These are phyloP conservation scores for Tigriopus californicus DNA, from an alignment of 2,888 invertebrate genomes.

Conservation along the genomic window DNA sequence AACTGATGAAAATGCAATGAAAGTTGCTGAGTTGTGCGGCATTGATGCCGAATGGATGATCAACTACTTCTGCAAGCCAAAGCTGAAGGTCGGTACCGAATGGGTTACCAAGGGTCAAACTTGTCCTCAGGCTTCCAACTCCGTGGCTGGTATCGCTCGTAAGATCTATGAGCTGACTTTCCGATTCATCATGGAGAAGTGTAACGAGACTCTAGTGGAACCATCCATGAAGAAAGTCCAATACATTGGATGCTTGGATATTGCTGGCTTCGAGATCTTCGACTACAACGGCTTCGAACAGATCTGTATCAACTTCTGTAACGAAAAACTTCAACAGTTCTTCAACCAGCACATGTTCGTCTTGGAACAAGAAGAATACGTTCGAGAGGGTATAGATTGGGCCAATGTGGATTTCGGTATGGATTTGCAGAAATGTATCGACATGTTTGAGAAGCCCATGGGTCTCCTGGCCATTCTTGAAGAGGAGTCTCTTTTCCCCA, in stretches of 20 bases:
- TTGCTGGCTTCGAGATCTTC: slow-evolving; percentile 41
- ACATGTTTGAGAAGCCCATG: slow-evolving; percentile 87
- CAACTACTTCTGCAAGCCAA: slow-evolving; percentile 29
- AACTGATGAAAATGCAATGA: slow-evolving; percentile 4
- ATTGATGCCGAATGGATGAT: slow-evolving; percentile 20
- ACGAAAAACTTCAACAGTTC: slow-evolving; percentile 38
- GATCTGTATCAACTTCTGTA: slow-evolving; percentile 38
- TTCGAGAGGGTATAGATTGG: slow-evolving; percentile 37
- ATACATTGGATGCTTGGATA: slow-evolving; percentile 39
- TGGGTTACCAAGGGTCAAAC: slow-evolving; percentile 32
- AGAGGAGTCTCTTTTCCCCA: slow-evolving; percentile 99
- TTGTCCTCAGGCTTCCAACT: slow-evolving; percentile 15
- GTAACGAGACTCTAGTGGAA: slow-evolving; percentile 61
- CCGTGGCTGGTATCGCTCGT: slow-evolving; percentile 15
- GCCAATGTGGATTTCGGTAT: slow-evolving; percentile 39
- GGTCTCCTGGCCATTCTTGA: slow-evolving; percentile 99
- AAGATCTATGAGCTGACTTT: slow-evolving; percentile 13
- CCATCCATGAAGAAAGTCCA: slow-evolving; percentile 83
- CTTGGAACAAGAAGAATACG: slow-evolving; percentile 39
- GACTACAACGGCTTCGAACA: slow-evolving; percentile 44
- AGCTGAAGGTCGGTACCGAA: slow-evolving; percentile 32
- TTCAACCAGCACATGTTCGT: slow-evolving; percentile 40
- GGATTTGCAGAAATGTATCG: slow-evolving; percentile 60
- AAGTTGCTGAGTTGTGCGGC: slow-evolving; percentile 8
- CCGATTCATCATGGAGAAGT: slow-evolving; percentile 15